Base-by-base conservation (phyloP, 2,797 vertebrate species). In the Pangasius mekongensis region DNA sequence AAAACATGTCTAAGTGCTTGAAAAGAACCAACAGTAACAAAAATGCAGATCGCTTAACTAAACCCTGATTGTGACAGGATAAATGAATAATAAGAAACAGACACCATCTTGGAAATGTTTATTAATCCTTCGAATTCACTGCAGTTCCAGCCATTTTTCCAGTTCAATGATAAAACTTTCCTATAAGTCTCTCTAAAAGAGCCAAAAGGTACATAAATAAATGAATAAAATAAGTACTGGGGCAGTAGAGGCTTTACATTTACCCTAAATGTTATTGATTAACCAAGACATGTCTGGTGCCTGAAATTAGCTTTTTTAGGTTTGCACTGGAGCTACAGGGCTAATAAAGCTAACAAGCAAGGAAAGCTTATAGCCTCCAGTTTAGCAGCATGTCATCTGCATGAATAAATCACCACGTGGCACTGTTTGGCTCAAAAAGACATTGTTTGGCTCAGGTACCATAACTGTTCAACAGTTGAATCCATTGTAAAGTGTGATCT, bases 91-190 rank as follows among this genome's bases (percentile, higher is more conserved):
- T 5, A 62, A 64, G 22, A 83, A 80, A 64, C 27, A 83, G 13
- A 83, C 11, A 10, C 5, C 39, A 43, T 47, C 5, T 20, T n/a
- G 27, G n/a, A 82, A 30, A 11, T 14, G 56, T 83, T 83, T n/a
- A 83, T 83, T 83, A n/a, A n/a, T 83, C 24, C 24, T 62, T 62
- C n/a, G 4, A 83, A 43, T n/a, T 64, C 58, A 64, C 24, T n/a
- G 36, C 58, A 83, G 22, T 62, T 83, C 0, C 36, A n/a, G 3
- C 4, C 24, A 33, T 36, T 56, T 80, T 58, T 80, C 77, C 3
- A 80, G 56, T 80, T 80, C 22, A 56, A 2, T 10, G 52, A 58
- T 9, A 56, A 78, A 78, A 56, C 49, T 56, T 77, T 27, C 18
- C 73, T 39, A 39, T 36, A 76, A n/a, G 6, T 36, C 33, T 71